phyloP scores from a whole-genome alignment of 1,140 invertebrate species.

The Eulimnadia texana region DNA sequence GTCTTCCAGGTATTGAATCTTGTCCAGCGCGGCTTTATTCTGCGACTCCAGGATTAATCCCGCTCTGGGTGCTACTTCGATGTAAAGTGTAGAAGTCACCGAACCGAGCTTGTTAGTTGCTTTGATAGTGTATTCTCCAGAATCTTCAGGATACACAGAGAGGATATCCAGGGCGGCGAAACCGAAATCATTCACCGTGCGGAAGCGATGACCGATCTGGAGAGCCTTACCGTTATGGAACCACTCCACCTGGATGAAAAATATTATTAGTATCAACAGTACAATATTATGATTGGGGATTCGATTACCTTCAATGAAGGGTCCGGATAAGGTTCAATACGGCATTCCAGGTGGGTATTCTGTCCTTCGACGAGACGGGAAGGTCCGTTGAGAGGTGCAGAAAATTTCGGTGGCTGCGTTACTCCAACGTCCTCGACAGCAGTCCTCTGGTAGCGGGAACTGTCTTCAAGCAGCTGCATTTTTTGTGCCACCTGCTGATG shows the following conservation, averaged over 20 bases:
- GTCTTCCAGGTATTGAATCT: constrained; percentile 83
- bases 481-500: constrained; percentile 77
- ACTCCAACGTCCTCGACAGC: constrained; percentile 67
- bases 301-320: constrained; percentile 38
- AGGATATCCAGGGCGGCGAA: constrained; percentile 86
- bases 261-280: too few species aligned
- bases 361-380: constrained; percentile 65
- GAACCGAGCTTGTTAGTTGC: constrained; percentile 41
- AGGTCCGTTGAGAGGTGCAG: constrained; percentile 69
- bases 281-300: too few species aligned
- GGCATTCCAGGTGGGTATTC: constrained; percentile 55
- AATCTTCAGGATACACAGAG: constrained; percentile 43
- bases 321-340: constrained; percentile 35
- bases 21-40: constrained; percentile 81
- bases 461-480: constrained; percentile 71
- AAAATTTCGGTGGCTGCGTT: constrained; percentile 68
- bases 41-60: constrained; percentile 85
- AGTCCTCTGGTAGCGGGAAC: constrained; percentile 54
- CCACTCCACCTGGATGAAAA: constrained; percentile 26
- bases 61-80: constrained; percentile 63
- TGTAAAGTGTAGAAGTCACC: constrained; percentile 58
- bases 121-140: constrained; percentile 32
- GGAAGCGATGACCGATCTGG: constrained; percentile 61
- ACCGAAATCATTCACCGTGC: constrained; percentile 86
- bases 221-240: constrained; percentile 35